phyloP scores from a whole-genome alignment of 2,113 vertebrate species.

The Zosterops lateralis region DNA sequence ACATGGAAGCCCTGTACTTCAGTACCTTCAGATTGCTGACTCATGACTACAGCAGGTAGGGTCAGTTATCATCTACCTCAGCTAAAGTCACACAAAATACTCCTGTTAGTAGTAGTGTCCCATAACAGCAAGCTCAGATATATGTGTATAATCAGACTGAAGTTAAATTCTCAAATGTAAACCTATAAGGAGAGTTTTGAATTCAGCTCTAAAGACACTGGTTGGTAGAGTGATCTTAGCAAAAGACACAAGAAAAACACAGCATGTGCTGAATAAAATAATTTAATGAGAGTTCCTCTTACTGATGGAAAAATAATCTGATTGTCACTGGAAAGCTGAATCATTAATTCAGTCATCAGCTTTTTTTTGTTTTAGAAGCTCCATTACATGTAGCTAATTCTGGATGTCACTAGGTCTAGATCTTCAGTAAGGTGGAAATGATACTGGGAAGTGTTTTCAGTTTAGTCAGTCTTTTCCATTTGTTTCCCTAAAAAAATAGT shows the following conservation, averaged over 20 bases:
- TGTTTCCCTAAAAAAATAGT: background rate
- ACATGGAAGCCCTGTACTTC: background rate
- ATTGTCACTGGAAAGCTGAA: background rate
- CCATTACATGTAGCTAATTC: background rate
- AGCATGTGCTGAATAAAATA: background rate
- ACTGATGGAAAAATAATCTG: background rate
- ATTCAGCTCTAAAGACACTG: background rate
- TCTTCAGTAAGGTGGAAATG: background rate
- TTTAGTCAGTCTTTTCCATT: background rate
- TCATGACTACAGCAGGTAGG: background rate
- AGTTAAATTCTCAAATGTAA: background rate
- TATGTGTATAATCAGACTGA: background rate
- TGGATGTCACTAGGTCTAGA: background rate
- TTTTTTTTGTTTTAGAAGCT: background rate
- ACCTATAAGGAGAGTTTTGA: background rate
- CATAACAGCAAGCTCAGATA: background rate
- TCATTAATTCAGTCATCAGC: background rate
- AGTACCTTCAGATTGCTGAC: background rate
- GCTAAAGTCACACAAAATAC: background rate
- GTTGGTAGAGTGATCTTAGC: background rate
- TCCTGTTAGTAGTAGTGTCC: background rate
- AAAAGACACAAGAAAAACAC: background rate
- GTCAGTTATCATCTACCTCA: background rate
- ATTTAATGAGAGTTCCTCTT: background rate
- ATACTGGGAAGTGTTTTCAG: background rate